Conservation (phyloP, 2,888 invertebrate genomes). For the Itoplectis maculator region DNA sequence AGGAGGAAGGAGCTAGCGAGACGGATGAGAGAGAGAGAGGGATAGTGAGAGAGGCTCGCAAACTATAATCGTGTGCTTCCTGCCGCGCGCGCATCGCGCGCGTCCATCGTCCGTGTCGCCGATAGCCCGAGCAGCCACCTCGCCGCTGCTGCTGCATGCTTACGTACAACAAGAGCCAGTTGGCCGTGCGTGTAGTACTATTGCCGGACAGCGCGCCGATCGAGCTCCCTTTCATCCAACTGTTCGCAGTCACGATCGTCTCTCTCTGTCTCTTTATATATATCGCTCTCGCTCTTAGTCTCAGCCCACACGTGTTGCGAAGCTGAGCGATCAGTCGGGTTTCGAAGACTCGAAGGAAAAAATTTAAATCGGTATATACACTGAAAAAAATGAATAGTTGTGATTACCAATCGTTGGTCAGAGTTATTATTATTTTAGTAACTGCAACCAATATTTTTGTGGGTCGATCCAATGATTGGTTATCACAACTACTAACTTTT, state of each 20-base stretch:
- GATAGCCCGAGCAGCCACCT: slow-evolving; percentile 73
- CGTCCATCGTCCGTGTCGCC: slow-evolving; percentile 76
- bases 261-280: not conserved
- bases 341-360: not conserved
- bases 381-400: no score
- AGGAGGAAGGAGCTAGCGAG: slow-evolving; percentile 26
- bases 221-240: slow-evolving; percentile 13
- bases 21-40: slow-evolving; percentile 33
- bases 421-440: no score
- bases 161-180: slow-evolving; percentile 36
- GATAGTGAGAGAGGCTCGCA: slow-evolving; percentile 58
- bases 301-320: slow-evolving; percentile 36
- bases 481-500: no score
- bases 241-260: slow-evolving; percentile 28
- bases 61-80: slow-evolving; percentile 81
- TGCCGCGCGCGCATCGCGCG: slow-evolving; percentile 76
- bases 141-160: slow-evolving; percentile 25
- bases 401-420: no score
- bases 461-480: no score
- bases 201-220: slow-evolving; percentile 19
- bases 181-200: slow-evolving; percentile 9
- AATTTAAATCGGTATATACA: not conserved
- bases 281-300: no score
- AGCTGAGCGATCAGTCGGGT: slow-evolving; percentile 1
- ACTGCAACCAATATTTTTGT: no score